Base-by-base conservation (phyloP, 2,888 invertebrate genomes). In the Diarsia rubi region DNA sequence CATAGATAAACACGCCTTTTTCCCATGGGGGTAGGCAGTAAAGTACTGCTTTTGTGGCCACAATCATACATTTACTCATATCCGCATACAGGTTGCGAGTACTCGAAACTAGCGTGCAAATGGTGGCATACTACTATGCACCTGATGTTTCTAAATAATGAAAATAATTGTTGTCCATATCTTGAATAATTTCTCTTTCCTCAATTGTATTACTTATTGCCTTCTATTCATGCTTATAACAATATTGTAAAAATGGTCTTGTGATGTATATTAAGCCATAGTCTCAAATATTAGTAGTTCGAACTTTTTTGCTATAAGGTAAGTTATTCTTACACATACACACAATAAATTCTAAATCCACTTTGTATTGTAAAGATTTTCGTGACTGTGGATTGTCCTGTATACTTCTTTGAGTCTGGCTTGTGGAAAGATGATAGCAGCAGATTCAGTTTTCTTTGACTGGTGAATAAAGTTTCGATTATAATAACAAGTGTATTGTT, bases 391-490 rank as follows among this genome's bases (percentile, higher is more conserved):
- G 21, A 73, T 69, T 70, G 21, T 67, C 31, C 12, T 76, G 71
- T 63, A 69, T 59, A 69, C 45, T 80, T 68, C 27, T 64, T 72
- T 68, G 45, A 74, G 64, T 73, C 74, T 78, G 74, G 75, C 68
- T 81, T 79, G 69, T 82, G 71, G 72, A 80, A 74, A 76, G 75
- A 74, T 83, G 75, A 67, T 82, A 73, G 75, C 77, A 73, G 76
- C 77, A 52, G 74, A 75, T 69, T 72, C 62, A 62, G 49, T 83
- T 84, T 84, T 77, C 76, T 60, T 83, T 75, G 73, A 83, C 73
- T 85, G 85, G 83, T 81, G 79, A 88, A 84, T 89, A 86, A 86
- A 71, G 44, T 76, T 78, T 68, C 72, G 64, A 67, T 76, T 64
- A 68, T 69, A 42, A 59, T 65, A 71, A 68, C 9, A 69, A 21